Evolutionary conservation across 2,888 invertebrate genomes (phyloP).

Genomic region (Agrochola lychnidis): DNA sequence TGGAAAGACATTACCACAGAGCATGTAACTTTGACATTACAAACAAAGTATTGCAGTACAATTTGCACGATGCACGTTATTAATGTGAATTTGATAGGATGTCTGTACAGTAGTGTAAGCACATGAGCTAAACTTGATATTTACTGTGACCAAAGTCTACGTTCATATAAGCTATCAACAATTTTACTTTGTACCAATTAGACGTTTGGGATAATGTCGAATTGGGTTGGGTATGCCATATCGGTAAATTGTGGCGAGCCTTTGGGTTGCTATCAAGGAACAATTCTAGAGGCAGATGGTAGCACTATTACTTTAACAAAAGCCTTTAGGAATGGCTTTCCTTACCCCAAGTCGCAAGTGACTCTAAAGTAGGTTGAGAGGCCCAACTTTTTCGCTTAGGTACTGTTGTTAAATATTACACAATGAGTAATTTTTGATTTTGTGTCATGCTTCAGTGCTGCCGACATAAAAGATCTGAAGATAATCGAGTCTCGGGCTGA

Average conservation of each 20-base stretch:
- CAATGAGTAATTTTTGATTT: neutral
- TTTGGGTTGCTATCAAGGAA: constrained; percentile 95
- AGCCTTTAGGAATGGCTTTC: constrained; percentile 95
- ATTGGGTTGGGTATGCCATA: constrained; percentile 95
- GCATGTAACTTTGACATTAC: too few species aligned
- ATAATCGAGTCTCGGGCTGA: constrained; percentile 92
- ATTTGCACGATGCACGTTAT: neutral
- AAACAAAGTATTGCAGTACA: too few species aligned
- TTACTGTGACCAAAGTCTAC: constrained; percentile 4
- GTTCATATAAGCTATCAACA: neutral
- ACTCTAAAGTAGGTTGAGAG: constrained; percentile 83
- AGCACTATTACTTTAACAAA: constrained; percentile 93
- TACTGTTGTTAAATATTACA: neutral
- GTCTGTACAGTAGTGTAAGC: constrained; percentile 36
- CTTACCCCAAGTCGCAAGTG: constrained; percentile 87
- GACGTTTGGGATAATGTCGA: constrained; percentile 82
- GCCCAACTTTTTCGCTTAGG: neutral
- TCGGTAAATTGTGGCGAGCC: constrained; percentile 95
- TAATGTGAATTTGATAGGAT: constrained; percentile 2
- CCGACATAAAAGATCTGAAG: constrained; percentile 94
- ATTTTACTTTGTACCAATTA: constrained; percentile 18
- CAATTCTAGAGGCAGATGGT: constrained; percentile 93
- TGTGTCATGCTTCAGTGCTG: constrained; percentile 88
- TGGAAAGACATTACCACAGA: neutral
- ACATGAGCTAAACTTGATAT: constrained; percentile 22